Percentiles rank a stretch among this genome's conserved stretches.
Conservation (phyloP, 2,113 vertebrate species). For the Pitta sordida region DNA sequence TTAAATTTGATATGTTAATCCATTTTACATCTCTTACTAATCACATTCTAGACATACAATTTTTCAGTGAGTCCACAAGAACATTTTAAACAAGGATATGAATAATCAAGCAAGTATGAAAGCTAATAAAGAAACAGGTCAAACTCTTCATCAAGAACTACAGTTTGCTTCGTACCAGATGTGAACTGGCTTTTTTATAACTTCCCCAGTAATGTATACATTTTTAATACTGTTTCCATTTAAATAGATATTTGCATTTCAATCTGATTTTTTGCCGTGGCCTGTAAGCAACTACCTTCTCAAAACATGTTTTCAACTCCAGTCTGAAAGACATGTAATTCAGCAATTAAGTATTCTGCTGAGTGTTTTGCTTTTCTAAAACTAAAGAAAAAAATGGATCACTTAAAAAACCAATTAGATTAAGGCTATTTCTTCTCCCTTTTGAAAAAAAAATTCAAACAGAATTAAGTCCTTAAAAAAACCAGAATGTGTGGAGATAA, state of each 20-base stretch:
- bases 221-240: neutral
- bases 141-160: neutral
- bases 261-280: neutral
- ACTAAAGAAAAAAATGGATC: neutral
- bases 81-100: neutral
- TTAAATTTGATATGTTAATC: neutral
- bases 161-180: neutral
- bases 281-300: neutral
- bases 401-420: neutral
- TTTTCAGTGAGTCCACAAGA: neutral
- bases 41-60: neutral
- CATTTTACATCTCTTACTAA: neutral
- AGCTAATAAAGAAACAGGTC: neutral
- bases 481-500: rapidly evolving
- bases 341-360: neutral
- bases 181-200: neutral
- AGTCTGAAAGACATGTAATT: neutral
- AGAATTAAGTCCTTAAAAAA: neutral
- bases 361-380: neutral
- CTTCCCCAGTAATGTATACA: neutral
- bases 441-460: neutral
- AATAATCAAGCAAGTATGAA: neutral
- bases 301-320: neutral
- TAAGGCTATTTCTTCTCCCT: neutral
- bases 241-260: neutral